A percentile compares a stretch with the other conserved stretches of the same genome.
Conservation (phyloP, 2,113 vertebrate species). For the Phalacrocorax pelagicus region DNA sequence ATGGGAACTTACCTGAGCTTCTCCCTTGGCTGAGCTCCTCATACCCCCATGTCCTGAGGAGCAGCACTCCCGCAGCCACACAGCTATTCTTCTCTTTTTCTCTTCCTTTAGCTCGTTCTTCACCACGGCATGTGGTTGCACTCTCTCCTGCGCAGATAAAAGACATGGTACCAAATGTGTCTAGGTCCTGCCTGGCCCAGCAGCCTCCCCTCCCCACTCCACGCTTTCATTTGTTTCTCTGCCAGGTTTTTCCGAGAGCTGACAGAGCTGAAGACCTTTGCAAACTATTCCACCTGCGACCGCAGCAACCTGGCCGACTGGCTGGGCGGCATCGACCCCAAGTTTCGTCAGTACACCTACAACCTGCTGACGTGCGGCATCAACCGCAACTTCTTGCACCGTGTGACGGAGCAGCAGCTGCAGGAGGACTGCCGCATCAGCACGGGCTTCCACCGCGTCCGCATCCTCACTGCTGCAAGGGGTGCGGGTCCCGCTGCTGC, state of each 20-base stretch:
- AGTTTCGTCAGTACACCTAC: conserved; percentile 95
- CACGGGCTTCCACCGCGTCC: conserved; percentile 87
- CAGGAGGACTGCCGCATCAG: conserved; percentile 84
- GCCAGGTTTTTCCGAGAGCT: conserved; percentile 91
- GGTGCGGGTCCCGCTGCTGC: conserved; percentile 33
- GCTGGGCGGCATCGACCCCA: conserved; percentile 87
- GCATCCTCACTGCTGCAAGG: conserved; percentile 80
- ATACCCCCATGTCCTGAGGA: fast-evolving
- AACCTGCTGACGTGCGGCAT: conserved; percentile 89
- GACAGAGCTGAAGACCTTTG: conserved; percentile 90
- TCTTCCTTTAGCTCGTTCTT: neutral
- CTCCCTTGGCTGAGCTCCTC: neutral
- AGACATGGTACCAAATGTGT: fast-evolving
- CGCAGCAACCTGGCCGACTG: conserved; percentile 95
- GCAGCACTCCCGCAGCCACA: fast-evolving
- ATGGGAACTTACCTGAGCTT: neutral
- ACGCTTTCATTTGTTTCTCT: fast-evolving
- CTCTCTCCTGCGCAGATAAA: neutral
- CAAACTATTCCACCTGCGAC: conserved; percentile 94
- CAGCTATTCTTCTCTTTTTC: neutral
- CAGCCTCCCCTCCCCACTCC: neutral
- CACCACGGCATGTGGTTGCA: fast-evolving
- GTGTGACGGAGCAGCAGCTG: conserved; percentile 91
- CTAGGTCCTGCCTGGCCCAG: neutral
- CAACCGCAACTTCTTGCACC: conserved; percentile 81